Conservation (phyloP, 2,113 vertebrate species). For the Pseudorhombus dupliciocellatus region DNA sequence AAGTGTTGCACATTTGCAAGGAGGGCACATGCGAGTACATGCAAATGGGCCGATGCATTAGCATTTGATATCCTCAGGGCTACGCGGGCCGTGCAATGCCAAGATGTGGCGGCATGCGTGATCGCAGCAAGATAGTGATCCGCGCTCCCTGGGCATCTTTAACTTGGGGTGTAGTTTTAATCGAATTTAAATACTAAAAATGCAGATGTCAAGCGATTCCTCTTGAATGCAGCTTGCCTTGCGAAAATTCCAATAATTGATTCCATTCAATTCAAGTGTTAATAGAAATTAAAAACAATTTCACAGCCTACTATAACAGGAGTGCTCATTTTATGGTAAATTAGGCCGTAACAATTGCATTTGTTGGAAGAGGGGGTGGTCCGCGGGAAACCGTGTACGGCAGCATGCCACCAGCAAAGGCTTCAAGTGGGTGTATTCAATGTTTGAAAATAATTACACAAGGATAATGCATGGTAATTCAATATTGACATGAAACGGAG, state of each 20-base stretch:
- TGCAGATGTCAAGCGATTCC: not conserved
- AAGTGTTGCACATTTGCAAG: constrained; percentile 52
- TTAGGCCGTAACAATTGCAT: constrained; percentile 64
- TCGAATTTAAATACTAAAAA: constrained; percentile 1
- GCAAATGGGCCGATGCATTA: constrained; percentile 61
- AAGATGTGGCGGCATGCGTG: constrained; percentile 4
- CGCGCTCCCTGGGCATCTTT: constrained; percentile 5
- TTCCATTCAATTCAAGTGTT: constrained; percentile 33
- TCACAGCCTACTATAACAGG: constrained; percentile 62
- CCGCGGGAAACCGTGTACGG: constrained; percentile 8
- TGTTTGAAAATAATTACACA: constrained; percentile 39
- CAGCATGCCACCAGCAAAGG: constrained; percentile 24
- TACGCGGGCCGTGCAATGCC: not conserved
- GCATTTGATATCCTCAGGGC: constrained; percentile 50
- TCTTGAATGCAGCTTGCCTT: constrained; percentile 9
- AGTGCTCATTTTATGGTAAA: constrained; percentile 66
- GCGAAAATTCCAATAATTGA: not conserved
- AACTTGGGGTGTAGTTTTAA: constrained; percentile 31
- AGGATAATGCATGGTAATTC: constrained; percentile 21
- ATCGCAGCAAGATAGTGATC: constrained; percentile 20
- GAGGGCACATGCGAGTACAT: constrained; percentile 46
- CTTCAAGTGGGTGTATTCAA: constrained; percentile 28
- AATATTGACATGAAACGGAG: constrained; percentile 1
- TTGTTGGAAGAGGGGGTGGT: constrained; percentile 39
- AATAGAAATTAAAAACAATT: constrained; percentile 67